Conservation (phyloP, 2,888 invertebrate genomes). For the Seladonia tumulorum region DNA sequence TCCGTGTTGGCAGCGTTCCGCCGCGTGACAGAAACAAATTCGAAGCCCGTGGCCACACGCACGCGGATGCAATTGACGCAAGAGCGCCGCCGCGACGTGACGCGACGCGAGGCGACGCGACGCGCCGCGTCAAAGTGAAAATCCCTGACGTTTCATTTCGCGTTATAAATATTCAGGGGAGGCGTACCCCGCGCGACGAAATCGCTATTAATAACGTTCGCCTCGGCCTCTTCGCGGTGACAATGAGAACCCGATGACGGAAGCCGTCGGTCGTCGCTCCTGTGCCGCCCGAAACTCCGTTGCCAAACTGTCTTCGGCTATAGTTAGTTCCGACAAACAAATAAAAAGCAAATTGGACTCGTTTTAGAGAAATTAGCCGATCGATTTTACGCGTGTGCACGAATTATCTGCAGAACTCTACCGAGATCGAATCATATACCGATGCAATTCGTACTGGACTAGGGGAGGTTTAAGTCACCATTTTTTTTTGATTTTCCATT, state of each 20-base stretch:
- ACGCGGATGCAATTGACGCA: constrained; percentile 15
- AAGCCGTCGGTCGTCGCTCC: constrained; percentile 8
- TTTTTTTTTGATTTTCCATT: not conserved
- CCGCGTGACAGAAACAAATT: constrained; percentile 12
- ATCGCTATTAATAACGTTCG: constrained; percentile 11
- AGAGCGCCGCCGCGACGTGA: not conserved
- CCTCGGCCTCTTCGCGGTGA: constrained; percentile 10
- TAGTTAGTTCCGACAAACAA: not conserved
- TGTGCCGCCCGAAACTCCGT: not conserved
- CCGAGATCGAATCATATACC: no score
- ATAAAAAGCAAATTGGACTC: not conserved
- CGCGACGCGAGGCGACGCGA: no score
- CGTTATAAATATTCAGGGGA: not conserved
- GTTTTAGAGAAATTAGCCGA: not conserved
- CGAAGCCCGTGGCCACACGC: not conserved
- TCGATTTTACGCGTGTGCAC: not conserved
- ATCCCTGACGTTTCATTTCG: constrained; percentile 30
- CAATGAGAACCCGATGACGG: constrained; percentile 12
- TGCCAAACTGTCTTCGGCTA: not conserved
- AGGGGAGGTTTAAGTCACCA: not conserved
- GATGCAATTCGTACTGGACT: not conserved
- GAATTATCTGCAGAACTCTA: not conserved
- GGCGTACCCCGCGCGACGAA: not conserved
- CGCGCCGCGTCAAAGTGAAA: constrained; percentile 10
- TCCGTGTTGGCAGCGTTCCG: not conserved